Evolutionary conservation across 2,888 invertebrate genomes (phyloP).

Genomic region (Diaprepes abbreviatus): DNA sequence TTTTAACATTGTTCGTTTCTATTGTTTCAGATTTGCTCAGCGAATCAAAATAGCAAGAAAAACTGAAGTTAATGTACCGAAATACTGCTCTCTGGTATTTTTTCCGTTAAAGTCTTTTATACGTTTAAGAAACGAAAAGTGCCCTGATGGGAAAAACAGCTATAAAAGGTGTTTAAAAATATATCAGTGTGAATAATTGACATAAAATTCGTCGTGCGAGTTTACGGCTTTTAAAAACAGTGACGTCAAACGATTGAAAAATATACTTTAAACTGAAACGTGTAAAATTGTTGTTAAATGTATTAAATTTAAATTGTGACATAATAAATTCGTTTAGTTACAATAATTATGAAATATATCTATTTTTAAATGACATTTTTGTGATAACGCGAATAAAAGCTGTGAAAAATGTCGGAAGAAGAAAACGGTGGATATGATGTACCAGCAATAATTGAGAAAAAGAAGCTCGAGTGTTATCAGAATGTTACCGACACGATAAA

Average conservation of each 20-base stretch:
- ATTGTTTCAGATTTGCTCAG: constrained; percentile 10
- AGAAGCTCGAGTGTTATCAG: constrained; percentile 45
- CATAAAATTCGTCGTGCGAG: too few relatives aligned
- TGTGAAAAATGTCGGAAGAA: constrained; percentile 48
- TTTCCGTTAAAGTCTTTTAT: neutral
- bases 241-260: too few relatives aligned
- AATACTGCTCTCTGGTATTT: neutral
- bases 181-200: too few relatives aligned
- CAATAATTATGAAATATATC: too few relatives aligned
- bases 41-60: neutral
- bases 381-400: neutral
- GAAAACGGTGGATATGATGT: constrained; percentile 35
- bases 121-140: neutral
- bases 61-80: neutral
- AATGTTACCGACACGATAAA: neutral
- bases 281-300: too few relatives aligned
- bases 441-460: constrained; percentile 43
- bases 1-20: neutral
- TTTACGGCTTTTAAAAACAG: too few relatives aligned
- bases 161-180: neutral
- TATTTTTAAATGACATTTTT: neutral
- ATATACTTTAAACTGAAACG: too few relatives aligned
- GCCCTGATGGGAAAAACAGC: neutral
- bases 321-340: too few relatives aligned
- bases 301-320: too few relatives aligned